A percentile compares a stretch with the other conserved stretches of the same genome.
Conservation (phyloP, 2,888 invertebrate genomes). For the Callimorpha dominula region DNA sequence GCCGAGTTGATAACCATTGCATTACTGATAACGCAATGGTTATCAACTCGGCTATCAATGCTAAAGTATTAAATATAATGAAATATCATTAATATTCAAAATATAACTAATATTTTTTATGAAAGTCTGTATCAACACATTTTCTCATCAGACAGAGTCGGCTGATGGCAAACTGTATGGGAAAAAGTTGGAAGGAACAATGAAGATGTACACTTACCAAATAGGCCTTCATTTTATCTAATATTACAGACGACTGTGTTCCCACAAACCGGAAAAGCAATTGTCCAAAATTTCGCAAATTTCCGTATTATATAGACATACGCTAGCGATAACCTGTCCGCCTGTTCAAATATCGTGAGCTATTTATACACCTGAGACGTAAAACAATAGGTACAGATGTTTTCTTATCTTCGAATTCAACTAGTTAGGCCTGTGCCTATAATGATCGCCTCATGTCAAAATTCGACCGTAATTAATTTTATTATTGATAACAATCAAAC, state of each 20-base stretch:
- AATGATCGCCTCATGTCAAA: no score
- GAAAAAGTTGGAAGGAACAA: neutral
- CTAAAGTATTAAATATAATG: neutral
- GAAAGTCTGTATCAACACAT: no score
- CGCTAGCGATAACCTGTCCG: neutral
- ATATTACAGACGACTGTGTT: neutral
- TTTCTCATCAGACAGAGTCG: neutral
- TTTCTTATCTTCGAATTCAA: neutral
- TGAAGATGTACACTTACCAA: neutral
- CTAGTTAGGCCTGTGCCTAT: neutral
- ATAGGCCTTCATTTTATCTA: neutral
- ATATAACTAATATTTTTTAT: no score
- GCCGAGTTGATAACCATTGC: no score
- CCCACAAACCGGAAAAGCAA: neutral
- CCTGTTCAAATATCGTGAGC: neutral
- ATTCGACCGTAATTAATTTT: no score
- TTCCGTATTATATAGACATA: neutral
- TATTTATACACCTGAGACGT: neutral
- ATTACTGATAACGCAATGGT: no score
- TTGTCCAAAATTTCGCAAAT: neutral
- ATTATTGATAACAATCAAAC: no score
- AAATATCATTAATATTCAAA: neutral
- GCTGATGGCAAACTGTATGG: neutral
- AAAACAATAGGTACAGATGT: neutral
- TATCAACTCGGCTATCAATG: neutral